A percentile compares a stretch with the other conserved stretches of the same genome.
Conservation (phyloP, 2,888 invertebrate species). For the Kuschelorhynchus macadamiae region DNA sequence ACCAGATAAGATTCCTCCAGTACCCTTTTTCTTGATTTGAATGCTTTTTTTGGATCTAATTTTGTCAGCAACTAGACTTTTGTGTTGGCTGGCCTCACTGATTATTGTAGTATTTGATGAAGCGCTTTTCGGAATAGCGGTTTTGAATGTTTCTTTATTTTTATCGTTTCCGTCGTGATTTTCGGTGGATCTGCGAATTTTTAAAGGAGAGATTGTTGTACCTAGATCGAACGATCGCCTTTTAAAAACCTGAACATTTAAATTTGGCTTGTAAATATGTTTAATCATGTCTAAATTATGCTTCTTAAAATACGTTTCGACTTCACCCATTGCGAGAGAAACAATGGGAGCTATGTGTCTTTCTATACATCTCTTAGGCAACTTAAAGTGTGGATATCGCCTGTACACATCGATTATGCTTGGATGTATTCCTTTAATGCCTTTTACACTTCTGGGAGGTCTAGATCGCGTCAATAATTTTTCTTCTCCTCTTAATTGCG, state of each 20-base stretch:
- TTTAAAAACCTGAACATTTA: background rate
- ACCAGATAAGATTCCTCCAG: too few species aligned
- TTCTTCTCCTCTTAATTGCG: too few species aligned
- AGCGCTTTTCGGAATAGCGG: too few species aligned
- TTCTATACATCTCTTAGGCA: conserved; percentile 50
- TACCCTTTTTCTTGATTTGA: too few species aligned
- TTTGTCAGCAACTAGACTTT: too few species aligned
- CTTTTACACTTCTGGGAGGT: background rate
- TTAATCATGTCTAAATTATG: conserved; percentile 21
- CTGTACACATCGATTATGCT: conserved; percentile 49
- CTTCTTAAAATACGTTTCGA: conserved; percentile 50
- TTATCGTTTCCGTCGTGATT: background rate
- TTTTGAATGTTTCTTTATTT: too few species aligned
- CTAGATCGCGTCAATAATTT: background rate
- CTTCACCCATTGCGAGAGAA: conserved; percentile 52
- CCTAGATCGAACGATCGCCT: conserved; percentile 18
- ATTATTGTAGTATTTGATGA: too few species aligned
- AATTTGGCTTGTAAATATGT: conserved; percentile 6
- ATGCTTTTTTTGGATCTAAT: too few species aligned
- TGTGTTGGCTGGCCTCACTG: too few species aligned
- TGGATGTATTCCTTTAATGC: conserved; percentile 41
- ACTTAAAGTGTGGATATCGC: conserved; percentile 48
- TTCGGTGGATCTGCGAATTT: background rate
- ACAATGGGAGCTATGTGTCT: conserved; percentile 51
- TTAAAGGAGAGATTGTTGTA: background rate